Evolutionary conservation across 2,888 invertebrate species (phyloP).

Genomic region (Thyatira batis): DNA sequence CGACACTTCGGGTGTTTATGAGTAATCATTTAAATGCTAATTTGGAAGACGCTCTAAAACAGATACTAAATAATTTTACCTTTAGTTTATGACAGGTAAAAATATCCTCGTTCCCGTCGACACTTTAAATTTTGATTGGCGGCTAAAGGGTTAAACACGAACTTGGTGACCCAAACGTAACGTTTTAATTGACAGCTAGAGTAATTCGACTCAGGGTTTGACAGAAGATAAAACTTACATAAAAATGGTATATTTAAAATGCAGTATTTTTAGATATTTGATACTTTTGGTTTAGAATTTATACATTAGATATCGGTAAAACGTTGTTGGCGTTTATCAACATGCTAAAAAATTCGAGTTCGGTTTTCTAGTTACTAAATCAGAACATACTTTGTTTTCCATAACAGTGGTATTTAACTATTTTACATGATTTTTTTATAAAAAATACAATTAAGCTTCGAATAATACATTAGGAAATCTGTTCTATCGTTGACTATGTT

Average conservation of each 20-base stretch:
- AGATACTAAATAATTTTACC: background rate
- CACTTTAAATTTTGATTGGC: background rate
- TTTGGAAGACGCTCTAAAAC: background rate
- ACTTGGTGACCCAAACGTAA: background rate
- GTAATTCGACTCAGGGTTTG: background rate
- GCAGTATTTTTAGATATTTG: background rate
- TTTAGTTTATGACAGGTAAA: background rate
- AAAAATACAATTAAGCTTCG: too few species aligned
- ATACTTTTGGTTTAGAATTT: too few species aligned
- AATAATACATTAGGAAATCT: too few species aligned
- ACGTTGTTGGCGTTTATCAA: too few species aligned
- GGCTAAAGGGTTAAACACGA: background rate
- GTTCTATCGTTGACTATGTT: too few species aligned
- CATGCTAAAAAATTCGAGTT: too few species aligned
- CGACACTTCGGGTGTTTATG: background rate
- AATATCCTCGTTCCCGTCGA: background rate
- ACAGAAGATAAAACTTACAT: background rate
- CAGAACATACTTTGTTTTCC: too few species aligned
- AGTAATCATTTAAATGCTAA: background rate
- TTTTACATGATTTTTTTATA: too few species aligned
- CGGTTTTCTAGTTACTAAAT: too few species aligned
- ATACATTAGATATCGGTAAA: too few species aligned
- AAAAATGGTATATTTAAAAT: too few species aligned
- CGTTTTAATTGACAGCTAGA: slow-evolving; percentile 1
- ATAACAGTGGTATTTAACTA: too few species aligned